These are phyloP conservation scores for Serinus canaria DNA, from an alignment of 2,113 vertebrate genomes.

Conservation along the genomic window DNA sequence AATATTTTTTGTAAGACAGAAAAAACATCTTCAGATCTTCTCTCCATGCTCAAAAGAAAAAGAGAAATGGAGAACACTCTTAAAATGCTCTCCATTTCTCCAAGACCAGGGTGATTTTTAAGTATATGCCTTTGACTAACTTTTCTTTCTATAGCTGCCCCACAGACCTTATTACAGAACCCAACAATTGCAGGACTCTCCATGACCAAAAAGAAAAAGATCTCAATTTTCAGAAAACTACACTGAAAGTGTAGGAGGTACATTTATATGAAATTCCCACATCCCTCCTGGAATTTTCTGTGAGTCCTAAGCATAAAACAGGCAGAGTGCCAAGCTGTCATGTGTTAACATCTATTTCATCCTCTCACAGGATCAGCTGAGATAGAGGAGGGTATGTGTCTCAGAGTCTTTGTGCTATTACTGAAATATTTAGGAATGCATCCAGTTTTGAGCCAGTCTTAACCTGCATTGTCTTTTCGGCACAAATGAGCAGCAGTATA, in stretches of 20 bases:
- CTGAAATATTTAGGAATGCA: not conserved
- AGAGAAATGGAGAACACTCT: not conserved
- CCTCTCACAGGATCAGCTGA: not conserved
- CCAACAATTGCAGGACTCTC: not conserved
- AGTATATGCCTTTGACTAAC: not conserved
- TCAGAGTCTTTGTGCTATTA: not conserved
- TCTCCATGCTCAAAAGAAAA: not conserved
- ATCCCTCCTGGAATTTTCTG: not conserved
- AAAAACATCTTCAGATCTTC: not conserved
- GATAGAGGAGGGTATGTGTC: not conserved
- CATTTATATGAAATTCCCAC: not conserved
- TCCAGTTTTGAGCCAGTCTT: not conserved
- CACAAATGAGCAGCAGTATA: not conserved
- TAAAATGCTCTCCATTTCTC: not conserved
- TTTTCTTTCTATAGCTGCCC: not conserved
- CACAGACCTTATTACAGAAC: not conserved
- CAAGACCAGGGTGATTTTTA: not conserved
- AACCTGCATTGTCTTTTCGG: not conserved
- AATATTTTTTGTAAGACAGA: not conserved
- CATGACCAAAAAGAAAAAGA: not conserved
- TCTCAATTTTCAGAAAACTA: not conserved
- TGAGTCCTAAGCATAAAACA: not conserved
- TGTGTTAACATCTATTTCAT: constrained; percentile 14
- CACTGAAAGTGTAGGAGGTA: not conserved
- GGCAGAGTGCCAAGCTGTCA: constrained; percentile 10